Evolutionary conservation across 2,888 invertebrate genomes (phyloP).

Genomic region (Lasioglossum zephyrum): DNA sequence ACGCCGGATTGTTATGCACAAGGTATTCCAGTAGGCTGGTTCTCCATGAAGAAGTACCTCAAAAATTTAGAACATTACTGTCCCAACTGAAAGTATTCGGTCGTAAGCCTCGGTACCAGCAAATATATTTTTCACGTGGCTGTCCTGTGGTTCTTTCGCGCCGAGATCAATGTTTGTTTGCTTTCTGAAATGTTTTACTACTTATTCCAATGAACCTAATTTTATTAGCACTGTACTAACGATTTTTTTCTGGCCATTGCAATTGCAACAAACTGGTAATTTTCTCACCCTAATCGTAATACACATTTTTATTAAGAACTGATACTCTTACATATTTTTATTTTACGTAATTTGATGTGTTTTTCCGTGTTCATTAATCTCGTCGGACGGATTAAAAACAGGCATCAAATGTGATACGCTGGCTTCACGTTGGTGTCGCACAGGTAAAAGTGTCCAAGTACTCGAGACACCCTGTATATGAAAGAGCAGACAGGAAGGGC

Average conservation of each 20-base stretch:
- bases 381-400: too few relatives aligned
- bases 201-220: background rate
- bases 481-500: slow-evolving; percentile 38
- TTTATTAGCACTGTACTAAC: background rate
- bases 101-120: background rate
- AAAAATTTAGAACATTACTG: background rate
- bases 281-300: background rate
- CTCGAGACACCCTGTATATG: slow-evolving; percentile 31
- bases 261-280: background rate
- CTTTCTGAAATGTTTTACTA: background rate
- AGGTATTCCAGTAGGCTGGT: background rate
- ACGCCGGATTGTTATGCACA: background rate
- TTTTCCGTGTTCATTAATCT: too few relatives aligned
- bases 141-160: background rate
- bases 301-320: background rate
- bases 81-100: background rate
- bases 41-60: background rate
- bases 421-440: background rate
- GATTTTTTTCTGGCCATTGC: background rate
- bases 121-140: background rate
- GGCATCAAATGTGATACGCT: too few relatives aligned
- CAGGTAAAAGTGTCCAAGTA: background rate
- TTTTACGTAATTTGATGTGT: too few relatives aligned
- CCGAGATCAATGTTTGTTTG: background rate
- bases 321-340: too few relatives aligned